Evolutionary conservation across 2,888 invertebrate species (phyloP), one percentile per base, ranked within the genome.

Genomic region (Mythimna pallens): DNA sequence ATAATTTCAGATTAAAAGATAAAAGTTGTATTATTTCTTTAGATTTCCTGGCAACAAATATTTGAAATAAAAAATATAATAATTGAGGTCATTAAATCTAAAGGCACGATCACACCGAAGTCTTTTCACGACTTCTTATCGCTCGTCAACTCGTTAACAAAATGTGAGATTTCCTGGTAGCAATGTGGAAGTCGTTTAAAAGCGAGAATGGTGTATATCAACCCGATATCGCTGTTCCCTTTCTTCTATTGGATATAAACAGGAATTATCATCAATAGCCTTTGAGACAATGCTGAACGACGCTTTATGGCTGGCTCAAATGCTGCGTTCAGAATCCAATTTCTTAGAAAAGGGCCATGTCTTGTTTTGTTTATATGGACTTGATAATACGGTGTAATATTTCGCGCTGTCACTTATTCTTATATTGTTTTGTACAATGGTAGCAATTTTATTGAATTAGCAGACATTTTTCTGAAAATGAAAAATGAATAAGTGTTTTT

Each of bases 181-280:
- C 76, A 68, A 76, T 72, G 71, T 72, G 71, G 76, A 83, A 82
- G 84, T 85, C 86, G 86, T 89, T 88, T 87, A 78, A 88, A 87
- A 78, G 73, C 85, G 83, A 80, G 80, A 88, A 88, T 87, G 70
- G 85, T 84, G 85, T 89, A 88, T 87, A 89, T 90, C 86, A 87
- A 82, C 65, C 80, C 80, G 81, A 88, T 89, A 90, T 88, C 73
- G 89, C 81, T 86, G 87, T 90, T 89, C 86, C 86, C 84, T 89
- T 87, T 85, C 85, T 88, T 80, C 86, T 89, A 91, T 90, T 89
- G 87, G 87, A 89, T 86, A 92, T 93, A 93, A 93, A 93, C 88
- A 91, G 91, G 90, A 92, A 92, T 93, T 91, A 93, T 91, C 91
- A 92, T 92, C 93, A 92, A 92, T 92, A 91, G 90, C 89, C 88